Evolutionary conservation across 92 coral and sea anemone species (phyloP).

Genomic region (Metridium senile): DNA sequence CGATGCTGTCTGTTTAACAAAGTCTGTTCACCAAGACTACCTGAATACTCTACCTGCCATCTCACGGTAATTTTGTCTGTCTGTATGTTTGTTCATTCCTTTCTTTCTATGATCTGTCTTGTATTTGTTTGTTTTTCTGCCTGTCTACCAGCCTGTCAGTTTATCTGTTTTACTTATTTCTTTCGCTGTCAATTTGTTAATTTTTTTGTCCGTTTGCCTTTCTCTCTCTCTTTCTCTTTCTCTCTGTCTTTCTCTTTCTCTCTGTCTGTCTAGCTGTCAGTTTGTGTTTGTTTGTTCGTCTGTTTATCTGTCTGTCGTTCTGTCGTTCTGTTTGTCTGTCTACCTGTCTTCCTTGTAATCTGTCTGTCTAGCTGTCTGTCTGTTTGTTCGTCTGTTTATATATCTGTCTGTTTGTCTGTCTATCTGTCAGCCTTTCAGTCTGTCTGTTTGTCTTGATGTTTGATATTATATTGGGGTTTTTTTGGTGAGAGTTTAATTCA

Average conservation of each 20-base stretch:
- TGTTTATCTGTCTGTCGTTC: too few species aligned
- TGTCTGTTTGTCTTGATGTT: background rate
- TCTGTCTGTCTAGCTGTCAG: too few species aligned
- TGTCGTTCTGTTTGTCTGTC: background rate
- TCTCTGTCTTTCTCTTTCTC: too few species aligned
- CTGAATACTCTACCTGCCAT: slow-evolving; percentile 49
- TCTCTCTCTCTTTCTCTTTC: too few species aligned
- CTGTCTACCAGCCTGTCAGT: background rate
- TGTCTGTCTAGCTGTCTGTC: too few species aligned
- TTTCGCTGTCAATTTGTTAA: too few species aligned
- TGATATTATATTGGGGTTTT: too few species aligned
- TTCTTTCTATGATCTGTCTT: too few species aligned
- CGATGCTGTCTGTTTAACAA: slow-evolving; percentile 53
- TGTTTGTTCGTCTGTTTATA: background rate
- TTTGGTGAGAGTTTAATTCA: too few species aligned
- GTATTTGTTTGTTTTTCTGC: background rate
- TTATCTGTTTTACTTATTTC: background rate
- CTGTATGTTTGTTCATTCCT: background rate
- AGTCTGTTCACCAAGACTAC: slow-evolving; percentile 47
- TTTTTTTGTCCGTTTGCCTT: too few species aligned
- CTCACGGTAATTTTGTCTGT: slow-evolving; percentile 43
- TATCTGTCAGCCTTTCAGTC: background rate
- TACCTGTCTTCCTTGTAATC: background rate
- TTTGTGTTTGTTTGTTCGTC: too few species aligned
- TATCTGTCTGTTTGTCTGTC: background rate